Percentiles rank a stretch among this genome's conserved stretches.
Conservation (phyloP, 2,113 vertebrate species). For the Lathamus discolor region DNA sequence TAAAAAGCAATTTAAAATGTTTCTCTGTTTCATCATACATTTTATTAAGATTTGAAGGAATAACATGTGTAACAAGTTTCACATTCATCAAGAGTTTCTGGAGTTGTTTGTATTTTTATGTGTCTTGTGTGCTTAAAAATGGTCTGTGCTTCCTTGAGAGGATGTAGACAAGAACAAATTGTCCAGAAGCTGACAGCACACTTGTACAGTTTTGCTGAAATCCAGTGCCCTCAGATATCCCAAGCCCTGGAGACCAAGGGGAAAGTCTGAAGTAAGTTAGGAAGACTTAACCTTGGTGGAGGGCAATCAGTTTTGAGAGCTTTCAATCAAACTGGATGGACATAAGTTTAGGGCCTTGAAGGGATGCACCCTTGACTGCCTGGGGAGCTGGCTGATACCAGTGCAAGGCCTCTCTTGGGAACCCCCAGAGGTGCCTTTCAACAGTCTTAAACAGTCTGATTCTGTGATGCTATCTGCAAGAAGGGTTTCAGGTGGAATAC, state of each 20-base stretch:
- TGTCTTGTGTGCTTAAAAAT: neutral
- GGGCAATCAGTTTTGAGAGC: neutral
- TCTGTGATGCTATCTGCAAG: neutral
- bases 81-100: neutral
- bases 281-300: neutral
- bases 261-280: neutral
- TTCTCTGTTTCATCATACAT: neutral
- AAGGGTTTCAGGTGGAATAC: neutral
- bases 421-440: neutral
- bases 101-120: neutral
- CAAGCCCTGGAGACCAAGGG: neutral
- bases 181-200: neutral
- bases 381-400: neutral
- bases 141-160: neutral
- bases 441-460: neutral
- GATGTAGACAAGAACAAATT: neutral
- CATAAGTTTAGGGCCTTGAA: fast-evolving
- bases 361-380: neutral
- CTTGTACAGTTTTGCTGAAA: neutral
- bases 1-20: neutral
- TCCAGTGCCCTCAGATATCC: neutral
- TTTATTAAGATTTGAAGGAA: neutral
- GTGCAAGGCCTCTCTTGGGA: neutral
- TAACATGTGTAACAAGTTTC: neutral
- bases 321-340: neutral